Conservation (phyloP, 2,797 vertebrate genomes). For the Phalanger gymnotis region DNA sequence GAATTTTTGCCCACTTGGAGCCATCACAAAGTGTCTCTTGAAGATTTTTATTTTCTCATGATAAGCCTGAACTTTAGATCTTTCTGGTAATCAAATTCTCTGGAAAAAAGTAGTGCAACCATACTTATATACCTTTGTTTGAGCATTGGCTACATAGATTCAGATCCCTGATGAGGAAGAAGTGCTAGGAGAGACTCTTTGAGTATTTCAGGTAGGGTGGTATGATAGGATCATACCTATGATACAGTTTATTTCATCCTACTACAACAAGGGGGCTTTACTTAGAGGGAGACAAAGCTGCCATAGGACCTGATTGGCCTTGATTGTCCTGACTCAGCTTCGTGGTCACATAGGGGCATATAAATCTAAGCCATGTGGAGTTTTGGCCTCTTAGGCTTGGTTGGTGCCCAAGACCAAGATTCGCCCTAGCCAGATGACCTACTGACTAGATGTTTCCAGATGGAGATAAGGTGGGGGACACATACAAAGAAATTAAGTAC, state of each 20-base stretch:
- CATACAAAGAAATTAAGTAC: background rate
- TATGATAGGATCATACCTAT: background rate
- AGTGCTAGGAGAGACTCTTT: background rate
- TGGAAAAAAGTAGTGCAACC: background rate
- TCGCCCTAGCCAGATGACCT: background rate
- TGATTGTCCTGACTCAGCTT: background rate
- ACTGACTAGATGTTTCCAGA: background rate
- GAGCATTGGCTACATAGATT: background rate
- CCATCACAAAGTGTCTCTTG: conserved; percentile 6
- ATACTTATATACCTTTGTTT: background rate
- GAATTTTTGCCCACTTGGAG: background rate
- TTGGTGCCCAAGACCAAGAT: background rate
- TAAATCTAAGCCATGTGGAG: background rate
- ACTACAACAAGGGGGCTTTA: background rate
- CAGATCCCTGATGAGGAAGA: background rate
- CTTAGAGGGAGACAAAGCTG: background rate
- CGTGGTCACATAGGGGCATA: background rate
- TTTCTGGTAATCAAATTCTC: background rate
- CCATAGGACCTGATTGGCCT: background rate
- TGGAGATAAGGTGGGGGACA: background rate
- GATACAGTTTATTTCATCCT: background rate
- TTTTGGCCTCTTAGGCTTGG: background rate
- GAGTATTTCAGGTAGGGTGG: background rate
- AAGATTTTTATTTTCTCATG: conserved; percentile 36
- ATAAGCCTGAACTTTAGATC: background rate